phyloP scores from a whole-genome alignment of 23 tunicate genomes.

The Halocynthia aurantium region DNA sequence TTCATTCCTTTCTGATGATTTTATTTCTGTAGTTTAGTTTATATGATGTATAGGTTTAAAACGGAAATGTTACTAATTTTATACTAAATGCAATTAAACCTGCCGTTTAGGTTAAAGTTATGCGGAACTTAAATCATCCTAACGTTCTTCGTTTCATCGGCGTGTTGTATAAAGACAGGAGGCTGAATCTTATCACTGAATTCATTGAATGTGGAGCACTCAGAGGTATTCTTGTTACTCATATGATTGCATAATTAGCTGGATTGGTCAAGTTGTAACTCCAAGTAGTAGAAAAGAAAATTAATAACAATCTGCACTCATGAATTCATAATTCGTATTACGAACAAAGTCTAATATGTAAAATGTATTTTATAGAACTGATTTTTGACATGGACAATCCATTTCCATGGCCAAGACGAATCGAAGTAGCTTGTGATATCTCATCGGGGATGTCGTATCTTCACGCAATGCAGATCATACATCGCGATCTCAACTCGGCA shows the following conservation, averaged over 20 bases:
- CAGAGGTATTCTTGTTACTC: conserved; percentile 20
- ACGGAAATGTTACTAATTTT: neutral
- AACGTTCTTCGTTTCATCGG: conserved; percentile 92
- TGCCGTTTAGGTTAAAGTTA: conserved; percentile 73
- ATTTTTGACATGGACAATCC: conserved; percentile 34
- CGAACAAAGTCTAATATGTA: too few relatives aligned
- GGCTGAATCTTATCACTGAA: conserved; percentile 78
- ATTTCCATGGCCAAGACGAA: conserved; percentile 70
- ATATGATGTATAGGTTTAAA: neutral
- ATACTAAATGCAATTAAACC: neutral
- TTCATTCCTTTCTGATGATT: neutral
- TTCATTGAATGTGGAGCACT: conserved; percentile 90
- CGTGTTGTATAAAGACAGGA: conserved; percentile 73
- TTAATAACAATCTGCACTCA: too few relatives aligned
- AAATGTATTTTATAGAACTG: conserved; percentile 24
- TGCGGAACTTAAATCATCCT: conserved; percentile 69
- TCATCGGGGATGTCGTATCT: conserved; percentile 84
- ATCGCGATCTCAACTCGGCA: conserved; percentile 83
- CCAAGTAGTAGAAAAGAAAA: too few relatives aligned
- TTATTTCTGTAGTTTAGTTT: neutral
- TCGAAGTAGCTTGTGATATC: conserved; percentile 71
- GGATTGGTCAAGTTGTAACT: too few relatives aligned
- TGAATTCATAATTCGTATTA: too few relatives aligned
- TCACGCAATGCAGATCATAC: conserved; percentile 69
- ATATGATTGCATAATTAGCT: too few relatives aligned